Evolutionary conservation across 2,113 vertebrate genomes (phyloP).

Genomic region (Tragulus kanchil): DNA sequence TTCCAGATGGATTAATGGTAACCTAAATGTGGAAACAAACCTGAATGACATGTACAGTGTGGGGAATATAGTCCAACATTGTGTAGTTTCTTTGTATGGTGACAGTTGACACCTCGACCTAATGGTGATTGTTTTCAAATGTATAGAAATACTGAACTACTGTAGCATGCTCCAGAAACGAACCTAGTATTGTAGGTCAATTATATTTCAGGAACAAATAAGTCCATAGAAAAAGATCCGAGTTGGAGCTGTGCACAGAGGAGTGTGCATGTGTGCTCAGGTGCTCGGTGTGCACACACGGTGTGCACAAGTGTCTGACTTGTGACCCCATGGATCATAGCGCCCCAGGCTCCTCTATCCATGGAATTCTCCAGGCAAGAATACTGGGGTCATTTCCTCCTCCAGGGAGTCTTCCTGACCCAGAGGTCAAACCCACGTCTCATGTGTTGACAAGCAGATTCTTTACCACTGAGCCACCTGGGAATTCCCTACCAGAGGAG

Average conservation of each 20-base stretch:
- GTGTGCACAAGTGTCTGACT: neutral
- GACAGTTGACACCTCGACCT: neutral
- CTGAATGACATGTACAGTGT: neutral
- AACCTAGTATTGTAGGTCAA: neutral
- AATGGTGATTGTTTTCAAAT: neutral
- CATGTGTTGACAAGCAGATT: neutral
- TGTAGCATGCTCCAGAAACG: neutral
- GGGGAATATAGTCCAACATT: neutral
- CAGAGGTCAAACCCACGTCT: neutral
- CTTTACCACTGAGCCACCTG: neutral
- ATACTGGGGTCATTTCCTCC: neutral
- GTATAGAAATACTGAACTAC: neutral
- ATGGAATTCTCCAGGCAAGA: neutral
- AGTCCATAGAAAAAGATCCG: neutral
- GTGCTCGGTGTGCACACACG: neutral
- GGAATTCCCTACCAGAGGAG: neutral
- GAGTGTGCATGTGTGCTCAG: neutral
- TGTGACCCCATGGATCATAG: neutral
- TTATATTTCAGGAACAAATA: neutral
- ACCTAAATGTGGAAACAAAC: conserved; percentile 16
- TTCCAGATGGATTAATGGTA: neutral
- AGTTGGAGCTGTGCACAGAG: neutral
- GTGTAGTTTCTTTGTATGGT: neutral
- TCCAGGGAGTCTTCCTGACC: neutral
- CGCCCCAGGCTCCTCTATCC: neutral